Conservation (phyloP, 2,113 vertebrate genomes). For the Scophthalmus maximus region DNA sequence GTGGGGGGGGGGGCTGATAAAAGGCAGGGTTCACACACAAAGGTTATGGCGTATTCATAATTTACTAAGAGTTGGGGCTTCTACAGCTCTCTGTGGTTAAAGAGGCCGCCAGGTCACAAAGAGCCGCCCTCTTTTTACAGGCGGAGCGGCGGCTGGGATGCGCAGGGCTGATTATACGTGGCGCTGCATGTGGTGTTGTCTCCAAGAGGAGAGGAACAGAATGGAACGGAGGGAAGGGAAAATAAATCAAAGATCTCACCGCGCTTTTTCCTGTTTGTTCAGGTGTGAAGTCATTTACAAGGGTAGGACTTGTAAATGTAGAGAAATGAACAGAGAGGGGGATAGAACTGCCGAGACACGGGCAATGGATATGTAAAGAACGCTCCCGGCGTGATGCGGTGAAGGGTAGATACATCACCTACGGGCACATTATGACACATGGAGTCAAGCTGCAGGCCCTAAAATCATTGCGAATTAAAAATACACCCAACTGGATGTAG, state of each 20-base stretch:
- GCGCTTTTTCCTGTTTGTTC: slow-evolving; percentile 30
- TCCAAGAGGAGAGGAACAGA: slow-evolving; percentile 24
- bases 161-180: slow-evolving; percentile 23
- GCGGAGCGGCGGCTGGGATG: slow-evolving; percentile 14
- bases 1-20: slow-evolving; percentile 56
- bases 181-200: slow-evolving; percentile 15
- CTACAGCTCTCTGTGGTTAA: slow-evolving; percentile 23
- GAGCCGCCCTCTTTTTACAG: slow-evolving; percentile 28
- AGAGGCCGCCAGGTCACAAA: slow-evolving; percentile 26
- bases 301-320: slow-evolving; percentile 27
- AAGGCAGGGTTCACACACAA: slow-evolving; percentile 53
- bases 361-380: slow-evolving; percentile 17
- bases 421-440: not conserved
- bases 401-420: slow-evolving; percentile 3
- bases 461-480: not conserved
- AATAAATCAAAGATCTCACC: slow-evolving; percentile 36
- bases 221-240: slow-evolving; percentile 14
- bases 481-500: not conserved
- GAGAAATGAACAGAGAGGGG: slow-evolving; percentile 25
- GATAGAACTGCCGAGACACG: slow-evolving; percentile 17
- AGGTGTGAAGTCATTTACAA: slow-evolving; percentile 40
- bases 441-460: not conserved
- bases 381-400: not conserved
- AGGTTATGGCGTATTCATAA: slow-evolving; percentile 71
- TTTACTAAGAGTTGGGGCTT: slow-evolving; percentile 41